A percentile compares a stretch with the other conserved stretches of the same genome.
Evolutionary conservation across 2,888 invertebrate species (phyloP).

Genomic region (Agrochola circellaris): DNA sequence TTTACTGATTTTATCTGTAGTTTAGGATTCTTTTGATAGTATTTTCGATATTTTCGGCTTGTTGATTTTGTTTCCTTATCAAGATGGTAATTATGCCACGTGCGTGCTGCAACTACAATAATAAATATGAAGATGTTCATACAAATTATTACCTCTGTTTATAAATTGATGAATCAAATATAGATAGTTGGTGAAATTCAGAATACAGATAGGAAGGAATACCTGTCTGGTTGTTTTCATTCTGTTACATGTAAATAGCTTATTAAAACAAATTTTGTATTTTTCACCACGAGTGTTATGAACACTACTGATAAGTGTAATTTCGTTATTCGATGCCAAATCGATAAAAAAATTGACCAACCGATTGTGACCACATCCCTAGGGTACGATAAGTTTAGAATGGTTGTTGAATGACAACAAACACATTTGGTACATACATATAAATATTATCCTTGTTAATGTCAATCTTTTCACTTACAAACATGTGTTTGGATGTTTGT

Average conservation of each 20-base stretch:
- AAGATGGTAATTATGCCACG: background rate
- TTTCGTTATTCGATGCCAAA: constrained; percentile 22
- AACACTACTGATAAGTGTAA: constrained; percentile 38
- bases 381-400: constrained; percentile 42
- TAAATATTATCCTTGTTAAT: background rate
- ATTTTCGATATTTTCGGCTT: background rate
- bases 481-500: constrained; percentile 16
- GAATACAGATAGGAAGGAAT: background rate
- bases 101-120: background rate
- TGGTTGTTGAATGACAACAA: constrained; percentile 31
- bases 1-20: too few species aligned
- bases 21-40: background rate
- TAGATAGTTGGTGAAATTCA: background rate
- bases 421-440: constrained; percentile 4
- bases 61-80: background rate
- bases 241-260: too few species aligned
- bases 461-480: constrained; percentile 10
- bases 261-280: too few species aligned
- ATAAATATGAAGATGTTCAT: too few species aligned
- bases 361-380: constrained; percentile 33
- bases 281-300: constrained; percentile 10
- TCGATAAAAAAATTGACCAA: constrained; percentile 16
- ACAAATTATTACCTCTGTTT: background rate
- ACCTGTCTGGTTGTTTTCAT: background rate
- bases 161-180: background rate